Evolutionary conservation across 2,888 invertebrate species (phyloP), one percentile per base, ranked within the genome.

Genomic region (Enchytraeus crypticus): DNA sequence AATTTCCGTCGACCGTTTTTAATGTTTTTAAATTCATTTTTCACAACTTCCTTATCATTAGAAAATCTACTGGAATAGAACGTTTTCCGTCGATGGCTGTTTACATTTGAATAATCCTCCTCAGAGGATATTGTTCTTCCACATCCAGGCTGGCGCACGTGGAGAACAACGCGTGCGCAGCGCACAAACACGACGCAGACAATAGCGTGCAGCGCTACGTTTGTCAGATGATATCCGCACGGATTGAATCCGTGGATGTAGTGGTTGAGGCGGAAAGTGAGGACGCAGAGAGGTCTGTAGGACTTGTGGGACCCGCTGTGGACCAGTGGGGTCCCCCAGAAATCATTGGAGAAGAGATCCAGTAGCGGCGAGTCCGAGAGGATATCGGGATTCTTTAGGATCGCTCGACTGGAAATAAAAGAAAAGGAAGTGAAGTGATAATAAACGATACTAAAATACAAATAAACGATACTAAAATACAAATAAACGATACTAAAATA

Each of bases 291-390:
- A 56, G 96, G 96, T 38, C 97, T 84, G 82, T 93, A 97, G 60
- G 95, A 95, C 74, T 96, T 96, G 82, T 97, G 96, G 18, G 93
- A 93, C 57, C 95, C 95, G 67, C 87, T 85, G 82, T 92, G 91
- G 70, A 85, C 85, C 72, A 97, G 83, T 62, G 93, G 90, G 47
- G 95, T 96, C 55, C 96, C 97, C 97, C 97, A 97, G 82, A 95
- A 97, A 83, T 97, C 96, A 82, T 96, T 88, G 79, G 85, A 85
- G 76, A 93, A 86, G 71, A 93, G 84, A 70, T 87, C 85, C 71
- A 84, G 84, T 84, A 92, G 85, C 62, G 92, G 87, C 71, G 86
- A 86, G 51, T 73, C 71, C 65, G 90, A 87, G 73, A 88, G 85
- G 73, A 97, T 85, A 81, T 97, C 96, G 66, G 89, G 89, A 81